phyloP scores from a whole-genome alignment of 2,888 invertebrate genomes.

The Euplagia quadripunctaria region DNA sequence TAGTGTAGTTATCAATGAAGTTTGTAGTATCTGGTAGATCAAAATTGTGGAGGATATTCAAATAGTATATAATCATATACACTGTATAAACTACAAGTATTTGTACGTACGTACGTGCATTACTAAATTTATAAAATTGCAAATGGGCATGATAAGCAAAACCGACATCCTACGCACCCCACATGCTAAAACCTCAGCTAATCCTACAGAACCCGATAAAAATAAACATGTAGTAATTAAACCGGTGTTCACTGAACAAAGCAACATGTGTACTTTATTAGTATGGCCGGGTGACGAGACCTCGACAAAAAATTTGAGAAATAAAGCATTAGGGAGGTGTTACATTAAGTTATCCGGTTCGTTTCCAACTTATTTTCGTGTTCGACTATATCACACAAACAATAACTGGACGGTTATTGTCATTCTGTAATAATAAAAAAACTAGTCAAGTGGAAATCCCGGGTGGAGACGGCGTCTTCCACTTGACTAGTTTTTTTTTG shows the following conservation, averaged over 20 bases:
- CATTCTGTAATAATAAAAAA: neutral
- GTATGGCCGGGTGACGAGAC: constrained; percentile 24
- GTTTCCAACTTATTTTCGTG: neutral
- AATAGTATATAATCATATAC: too few species aligned
- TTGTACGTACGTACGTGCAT: neutral
- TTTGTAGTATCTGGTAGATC: too few species aligned
- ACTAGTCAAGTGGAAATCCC: neutral
- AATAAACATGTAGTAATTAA: constrained; percentile 34
- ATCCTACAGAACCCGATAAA: constrained; percentile 28
- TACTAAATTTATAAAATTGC: neutral
- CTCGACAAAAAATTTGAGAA: constrained; percentile 18
- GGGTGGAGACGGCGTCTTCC: too few species aligned
- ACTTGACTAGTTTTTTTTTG: too few species aligned
- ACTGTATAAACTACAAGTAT: too few species aligned
- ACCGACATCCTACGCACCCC: constrained; percentile 7
- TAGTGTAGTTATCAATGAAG: too few species aligned
- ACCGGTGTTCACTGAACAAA: constrained; percentile 26
- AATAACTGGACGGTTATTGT: neutral
- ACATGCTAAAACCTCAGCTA: constrained; percentile 12
- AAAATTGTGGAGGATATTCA: too few species aligned
- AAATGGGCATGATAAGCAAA: constrained; percentile 1
- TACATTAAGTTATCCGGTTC: constrained; percentile 8
- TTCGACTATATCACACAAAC: neutral
- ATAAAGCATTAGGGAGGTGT: constrained; percentile 9
- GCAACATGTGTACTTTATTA: constrained; percentile 27